These are phyloP conservation scores for Salvelinus namaycush DNA, from an alignment of 2,113 vertebrate species.

Conservation along the genomic window DNA sequence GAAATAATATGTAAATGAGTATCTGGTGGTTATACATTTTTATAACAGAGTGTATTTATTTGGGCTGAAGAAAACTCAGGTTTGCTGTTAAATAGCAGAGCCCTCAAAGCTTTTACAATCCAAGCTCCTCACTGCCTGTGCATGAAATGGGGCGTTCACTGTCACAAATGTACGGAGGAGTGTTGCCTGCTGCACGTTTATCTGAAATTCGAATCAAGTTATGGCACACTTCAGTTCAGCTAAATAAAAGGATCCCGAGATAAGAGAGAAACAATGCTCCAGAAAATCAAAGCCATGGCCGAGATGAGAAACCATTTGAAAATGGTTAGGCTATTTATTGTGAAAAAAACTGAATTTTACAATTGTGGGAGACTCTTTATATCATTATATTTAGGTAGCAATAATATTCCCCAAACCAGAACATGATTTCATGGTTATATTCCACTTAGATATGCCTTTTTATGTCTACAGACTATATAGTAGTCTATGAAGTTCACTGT, in stretches of 20 bases:
- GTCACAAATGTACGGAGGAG: slow-evolving; percentile 2
- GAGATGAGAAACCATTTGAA: neutral
- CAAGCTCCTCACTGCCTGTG: neutral
- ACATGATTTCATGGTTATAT: neutral
- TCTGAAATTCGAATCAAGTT: slow-evolving; percentile 26
- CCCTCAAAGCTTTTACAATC: neutral
- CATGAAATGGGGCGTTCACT: neutral
- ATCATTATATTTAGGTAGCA: neutral
- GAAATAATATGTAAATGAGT: too few relatives aligned
- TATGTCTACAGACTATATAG: neutral
- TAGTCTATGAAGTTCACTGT: too few relatives aligned
- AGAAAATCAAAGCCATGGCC: neutral
- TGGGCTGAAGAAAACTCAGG: neutral
- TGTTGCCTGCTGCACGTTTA: neutral
- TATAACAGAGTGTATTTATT: neutral
- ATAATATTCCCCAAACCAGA: neutral
- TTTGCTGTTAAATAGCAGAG: slow-evolving; percentile 5
- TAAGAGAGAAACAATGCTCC: neutral
- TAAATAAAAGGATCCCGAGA: neutral
- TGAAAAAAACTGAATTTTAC: slow-evolving; percentile 2
- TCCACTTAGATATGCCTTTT: neutral
- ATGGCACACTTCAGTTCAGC: slow-evolving; percentile 12
- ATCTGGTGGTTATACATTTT: neutral
- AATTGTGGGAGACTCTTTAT: neutral
- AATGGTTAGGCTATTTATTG: neutral